Conservation (phyloP, 2,113 vertebrate species). For the Marcusenius ussheri region DNA sequence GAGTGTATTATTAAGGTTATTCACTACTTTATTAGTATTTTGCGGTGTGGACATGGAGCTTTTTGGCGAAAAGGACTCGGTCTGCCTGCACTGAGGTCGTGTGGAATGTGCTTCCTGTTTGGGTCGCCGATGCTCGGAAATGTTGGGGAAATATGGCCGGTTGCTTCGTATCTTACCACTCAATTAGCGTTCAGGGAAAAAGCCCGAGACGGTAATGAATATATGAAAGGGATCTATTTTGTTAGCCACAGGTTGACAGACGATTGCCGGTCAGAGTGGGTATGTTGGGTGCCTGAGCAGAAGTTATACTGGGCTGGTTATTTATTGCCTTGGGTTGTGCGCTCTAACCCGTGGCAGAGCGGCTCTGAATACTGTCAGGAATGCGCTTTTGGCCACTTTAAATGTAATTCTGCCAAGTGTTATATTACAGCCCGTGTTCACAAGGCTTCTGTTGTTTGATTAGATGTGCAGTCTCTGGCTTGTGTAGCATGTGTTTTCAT, state of each 20-base stretch:
- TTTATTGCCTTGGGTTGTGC: background rate
- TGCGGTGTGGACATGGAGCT: slow-evolving; percentile 15
- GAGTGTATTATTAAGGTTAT: background rate
- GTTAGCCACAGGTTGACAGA: background rate
- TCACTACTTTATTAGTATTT: background rate
- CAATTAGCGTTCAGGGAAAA: background rate
- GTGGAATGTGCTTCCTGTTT: slow-evolving; percentile 50
- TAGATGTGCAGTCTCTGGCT: background rate
- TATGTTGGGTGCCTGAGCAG: background rate
- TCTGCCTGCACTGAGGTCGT: slow-evolving; percentile 36
- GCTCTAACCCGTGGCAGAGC: background rate
- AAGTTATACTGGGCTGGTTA: background rate
- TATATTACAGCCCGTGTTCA: background rate
- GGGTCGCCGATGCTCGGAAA: slow-evolving; percentile 29
- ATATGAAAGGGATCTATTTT: background rate
- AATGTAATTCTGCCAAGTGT: background rate
- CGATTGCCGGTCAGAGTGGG: background rate
- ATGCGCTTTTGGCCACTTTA: slow-evolving; percentile 5
- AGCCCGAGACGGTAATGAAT: background rate
- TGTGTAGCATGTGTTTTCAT: background rate
- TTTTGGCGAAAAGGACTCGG: slow-evolving; percentile 11
- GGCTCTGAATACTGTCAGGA: background rate
- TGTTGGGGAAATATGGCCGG: slow-evolving; percentile 10
- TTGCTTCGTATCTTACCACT: background rate
- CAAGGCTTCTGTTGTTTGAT: background rate